Evolutionary conservation across 2,888 invertebrate genomes (phyloP).

Genomic region (Lobophora halterata): DNA sequence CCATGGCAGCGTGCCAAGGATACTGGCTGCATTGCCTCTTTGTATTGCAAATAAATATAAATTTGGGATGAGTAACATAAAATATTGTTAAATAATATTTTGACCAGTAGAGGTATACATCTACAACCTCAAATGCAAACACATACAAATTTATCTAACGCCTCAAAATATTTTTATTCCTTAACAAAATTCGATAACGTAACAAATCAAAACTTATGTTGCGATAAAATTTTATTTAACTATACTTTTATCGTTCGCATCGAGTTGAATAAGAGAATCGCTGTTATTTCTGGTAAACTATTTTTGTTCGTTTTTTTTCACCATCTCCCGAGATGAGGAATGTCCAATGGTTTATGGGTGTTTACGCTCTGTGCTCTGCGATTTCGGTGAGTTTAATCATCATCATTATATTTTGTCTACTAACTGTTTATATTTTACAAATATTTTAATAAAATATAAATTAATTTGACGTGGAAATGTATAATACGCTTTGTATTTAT

Average conservation of each 20-base stretch:
- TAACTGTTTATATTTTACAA: too few species aligned
- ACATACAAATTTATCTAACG: too few species aligned
- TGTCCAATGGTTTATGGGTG: slow-evolving; percentile 33
- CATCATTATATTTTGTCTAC: neutral
- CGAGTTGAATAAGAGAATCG: slow-evolving; percentile 39
- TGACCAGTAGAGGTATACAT: too few species aligned
- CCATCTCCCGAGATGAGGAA: slow-evolving; percentile 36
- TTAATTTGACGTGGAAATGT: too few species aligned
- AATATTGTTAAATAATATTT: too few species aligned
- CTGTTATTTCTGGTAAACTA: slow-evolving; percentile 43
- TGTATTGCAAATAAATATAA: too few species aligned
- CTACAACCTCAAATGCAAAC: slow-evolving; percentile 3
- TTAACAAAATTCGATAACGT: slow-evolving; percentile 35
- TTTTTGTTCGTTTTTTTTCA: slow-evolving; percentile 34
- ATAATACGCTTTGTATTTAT: too few species aligned
- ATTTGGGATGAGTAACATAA: too few species aligned
- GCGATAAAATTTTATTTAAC: slow-evolving; percentile 47
- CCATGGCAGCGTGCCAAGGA: too few species aligned
- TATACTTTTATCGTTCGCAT: slow-evolving; percentile 50
- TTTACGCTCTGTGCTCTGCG: slow-evolving; percentile 37
- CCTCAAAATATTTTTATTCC: slow-evolving; percentile 52
- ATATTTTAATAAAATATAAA: too few species aligned
- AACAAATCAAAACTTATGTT: slow-evolving; percentile 16
- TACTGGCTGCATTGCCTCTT: too few species aligned
- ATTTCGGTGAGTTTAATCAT: slow-evolving; percentile 47